Evolutionary conservation across 2,888 invertebrate species (phyloP).

Genomic region (Leucophora obtusa): DNA sequence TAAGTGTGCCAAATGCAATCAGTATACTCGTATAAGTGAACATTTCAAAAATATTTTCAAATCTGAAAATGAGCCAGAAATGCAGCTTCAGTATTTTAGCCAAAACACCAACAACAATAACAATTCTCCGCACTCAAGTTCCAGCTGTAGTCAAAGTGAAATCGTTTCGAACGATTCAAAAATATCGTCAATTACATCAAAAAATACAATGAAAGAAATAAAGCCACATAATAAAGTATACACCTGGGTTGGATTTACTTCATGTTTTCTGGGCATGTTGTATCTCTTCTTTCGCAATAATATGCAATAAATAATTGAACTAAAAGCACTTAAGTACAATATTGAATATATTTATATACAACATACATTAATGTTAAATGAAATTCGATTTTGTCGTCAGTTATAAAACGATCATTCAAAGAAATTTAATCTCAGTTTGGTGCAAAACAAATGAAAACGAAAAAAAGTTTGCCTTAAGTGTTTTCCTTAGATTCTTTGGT

Average conservation of each 20-base stretch:
- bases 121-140: slow-evolving; percentile 3
- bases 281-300: slow-evolving; percentile 62
- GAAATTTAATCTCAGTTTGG: slow-evolving; percentile 35
- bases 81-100: slow-evolving; percentile 26
- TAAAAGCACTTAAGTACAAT: slow-evolving; percentile 55
- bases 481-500: slow-evolving; percentile 9
- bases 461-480: slow-evolving; percentile 14
- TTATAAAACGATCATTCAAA: slow-evolving; percentile 36
- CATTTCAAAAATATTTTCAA: slow-evolving; percentile 47
- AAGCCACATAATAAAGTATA: slow-evolving; percentile 81
- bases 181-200: slow-evolving; percentile 12
- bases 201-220: slow-evolving; percentile 46
- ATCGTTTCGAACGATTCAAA: slow-evolving; percentile 35
- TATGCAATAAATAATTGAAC: slow-evolving; percentile 48
- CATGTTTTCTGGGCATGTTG: slow-evolving; percentile 82
- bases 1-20: slow-evolving; percentile 58
- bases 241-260: slow-evolving; percentile 91
- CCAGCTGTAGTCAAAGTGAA: slow-evolving; percentile 41
- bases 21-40: slow-evolving; percentile 57
- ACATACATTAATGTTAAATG: slow-evolving; percentile 32
- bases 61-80: slow-evolving; percentile 47
- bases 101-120: slow-evolving; percentile 30
- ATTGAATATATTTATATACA: slow-evolving; percentile 14
- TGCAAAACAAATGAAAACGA: not conserved
- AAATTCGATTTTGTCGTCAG: slow-evolving; percentile 54